Percentiles rank a stretch among this genome's conserved stretches.
Conservation (phyloP, 2,797 vertebrate species). For the Prunella strophiata region DNA sequence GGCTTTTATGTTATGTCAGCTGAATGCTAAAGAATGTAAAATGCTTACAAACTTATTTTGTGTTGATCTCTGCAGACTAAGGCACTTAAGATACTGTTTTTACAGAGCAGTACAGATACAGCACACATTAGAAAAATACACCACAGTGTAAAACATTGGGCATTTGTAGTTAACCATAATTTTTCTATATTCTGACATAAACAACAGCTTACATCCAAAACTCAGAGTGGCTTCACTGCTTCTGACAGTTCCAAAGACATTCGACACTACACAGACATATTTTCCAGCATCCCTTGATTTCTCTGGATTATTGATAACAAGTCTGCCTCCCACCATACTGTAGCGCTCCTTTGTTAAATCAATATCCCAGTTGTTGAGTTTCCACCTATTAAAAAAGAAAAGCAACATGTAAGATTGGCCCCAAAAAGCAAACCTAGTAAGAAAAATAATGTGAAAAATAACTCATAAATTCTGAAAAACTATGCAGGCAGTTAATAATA, state of each 20-base stretch:
- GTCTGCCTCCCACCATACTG: slow-evolving; percentile 88
- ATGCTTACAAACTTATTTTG: background rate
- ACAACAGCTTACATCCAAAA: slow-evolving; percentile 90
- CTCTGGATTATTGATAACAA: slow-evolving; percentile 88
- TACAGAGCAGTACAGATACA: background rate
- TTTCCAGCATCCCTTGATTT: slow-evolving; percentile 86
- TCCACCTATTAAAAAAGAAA: slow-evolving; percentile 84
- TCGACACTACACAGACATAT: slow-evolving; percentile 89
- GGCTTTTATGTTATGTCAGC: background rate
- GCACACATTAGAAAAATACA: background rate
- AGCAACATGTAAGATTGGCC: background rate
- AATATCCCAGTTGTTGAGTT: slow-evolving; percentile 83
- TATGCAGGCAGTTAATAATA: background rate
- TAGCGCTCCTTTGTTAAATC: slow-evolving; percentile 84
- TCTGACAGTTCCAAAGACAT: slow-evolving; percentile 86
- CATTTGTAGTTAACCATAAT: background rate
- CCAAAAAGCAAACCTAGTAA: background rate
- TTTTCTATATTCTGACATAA: background rate
- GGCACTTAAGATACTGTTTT: background rate
- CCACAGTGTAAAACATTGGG: background rate
- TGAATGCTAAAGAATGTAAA: background rate
- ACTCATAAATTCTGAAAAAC: background rate
- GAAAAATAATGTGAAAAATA: background rate
- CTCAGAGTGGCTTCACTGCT: slow-evolving; percentile 88
- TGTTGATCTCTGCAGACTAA: background rate